Evolutionary conservation across 2,113 vertebrate genomes (phyloP), one percentile per base, ranked within the genome.

Genomic region (Gobio gobio): DNA sequence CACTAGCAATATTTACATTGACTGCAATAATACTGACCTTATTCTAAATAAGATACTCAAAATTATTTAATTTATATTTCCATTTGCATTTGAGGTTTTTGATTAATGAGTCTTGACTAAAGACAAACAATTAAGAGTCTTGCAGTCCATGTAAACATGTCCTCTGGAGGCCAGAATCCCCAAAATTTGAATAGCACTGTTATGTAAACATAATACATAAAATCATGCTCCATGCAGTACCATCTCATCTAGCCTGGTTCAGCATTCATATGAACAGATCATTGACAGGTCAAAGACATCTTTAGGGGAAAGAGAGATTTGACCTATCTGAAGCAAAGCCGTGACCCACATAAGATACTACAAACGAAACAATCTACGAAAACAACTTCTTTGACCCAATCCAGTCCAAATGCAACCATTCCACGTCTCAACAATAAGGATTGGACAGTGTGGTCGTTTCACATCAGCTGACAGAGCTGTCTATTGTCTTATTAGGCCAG

Each of bases 191-290:
- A 73, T 73, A 45, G 70, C 40, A 24, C 68, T n/a, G 40, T 73
- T 73, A 24, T n/a, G n/a, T 24, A 24, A 73, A 73, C 22, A 43
- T 58, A 58, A 36, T 29, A 54, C 22, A 78, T 63, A 5, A 22
- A 78, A 40, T 58, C 75, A 78, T 56, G 29, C 75, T 78, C 9
- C 75, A 58, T 78, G 75, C 75, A 78, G 26, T 58, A 14, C 51
- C 75, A n/a, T 78, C 47, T 56, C 29, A 78, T 78, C 9, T 33
- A 18, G 36, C 24, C 7, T 58, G 7, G 12, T 79, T 18, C 24
- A 81, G 63, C 24, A 54, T 36, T 81, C 5, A 2, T 43, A 47
- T 80, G n/a, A 80, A 26, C n/a, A 64, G 22, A 26, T 80, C 4
- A 40, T 7, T 40, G 40, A 40, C 76, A 70, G 26, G 63, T 18